Percentiles rank a stretch among this genome's conserved stretches.
These are phyloP conservation scores for Nothoprocta pentlandii DNA, from an alignment of 2,113 vertebrate species.

Conservation along the genomic window DNA sequence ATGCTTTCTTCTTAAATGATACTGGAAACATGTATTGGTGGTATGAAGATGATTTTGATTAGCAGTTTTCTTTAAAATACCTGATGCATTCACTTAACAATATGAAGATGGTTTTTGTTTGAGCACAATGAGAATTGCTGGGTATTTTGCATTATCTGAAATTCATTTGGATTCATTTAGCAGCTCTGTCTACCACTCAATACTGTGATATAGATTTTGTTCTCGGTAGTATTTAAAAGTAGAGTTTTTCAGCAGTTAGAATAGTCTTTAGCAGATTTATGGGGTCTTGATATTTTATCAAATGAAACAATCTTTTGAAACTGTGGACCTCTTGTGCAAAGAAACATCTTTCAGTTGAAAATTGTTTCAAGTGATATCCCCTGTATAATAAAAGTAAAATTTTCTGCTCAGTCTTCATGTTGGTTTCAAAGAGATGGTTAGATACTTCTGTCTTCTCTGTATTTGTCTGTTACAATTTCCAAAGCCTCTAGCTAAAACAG, in stretches of 20 bases:
- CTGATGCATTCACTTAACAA: neutral
- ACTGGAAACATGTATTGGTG: neutral
- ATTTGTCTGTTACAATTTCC: neutral
- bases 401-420: neutral
- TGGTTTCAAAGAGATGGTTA: neutral
- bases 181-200: neutral
- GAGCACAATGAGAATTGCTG: neutral
- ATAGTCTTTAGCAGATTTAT: neutral
- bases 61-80: neutral
- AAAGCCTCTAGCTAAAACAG: neutral
- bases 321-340: neutral
- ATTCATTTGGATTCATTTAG: neutral
- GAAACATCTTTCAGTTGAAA: neutral
- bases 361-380: neutral
- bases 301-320: neutral
- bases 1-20: neutral
- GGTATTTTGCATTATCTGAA: neutral
- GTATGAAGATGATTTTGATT: neutral
- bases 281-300: neutral
- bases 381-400: neutral
- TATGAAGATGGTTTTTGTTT: neutral
- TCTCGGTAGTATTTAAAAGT: neutral
- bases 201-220: neutral
- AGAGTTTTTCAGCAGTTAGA: neutral
- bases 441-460: neutral